Evolutionary conservation across 2,888 invertebrate genomes (phyloP).

Genomic region (Cantharis nigra): DNA sequence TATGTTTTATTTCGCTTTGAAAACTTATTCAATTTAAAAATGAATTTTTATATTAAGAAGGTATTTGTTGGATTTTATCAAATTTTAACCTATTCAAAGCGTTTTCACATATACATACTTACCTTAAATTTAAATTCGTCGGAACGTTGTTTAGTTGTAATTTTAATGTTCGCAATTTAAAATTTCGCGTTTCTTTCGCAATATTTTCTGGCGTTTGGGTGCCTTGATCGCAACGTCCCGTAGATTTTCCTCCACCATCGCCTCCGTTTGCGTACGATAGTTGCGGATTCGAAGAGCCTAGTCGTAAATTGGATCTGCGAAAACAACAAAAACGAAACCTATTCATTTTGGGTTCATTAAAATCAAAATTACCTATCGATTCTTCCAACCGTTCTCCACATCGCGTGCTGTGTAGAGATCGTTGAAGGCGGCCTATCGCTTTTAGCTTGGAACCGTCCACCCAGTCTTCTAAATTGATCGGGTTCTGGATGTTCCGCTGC

Average conservation of each 20-base stretch:
- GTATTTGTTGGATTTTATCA: background rate
- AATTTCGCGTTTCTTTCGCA: slow-evolving; percentile 68
- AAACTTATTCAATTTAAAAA: background rate
- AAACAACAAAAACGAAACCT: background rate
- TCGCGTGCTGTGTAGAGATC: slow-evolving; percentile 42
- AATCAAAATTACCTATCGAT: slow-evolving; percentile 45
- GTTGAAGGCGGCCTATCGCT: slow-evolving; percentile 45
- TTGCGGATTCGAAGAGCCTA: slow-evolving; percentile 63
- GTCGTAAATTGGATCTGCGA: slow-evolving; percentile 55
- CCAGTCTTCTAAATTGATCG: slow-evolving; percentile 60
- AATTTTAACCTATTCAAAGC: background rate
- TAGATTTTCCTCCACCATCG: slow-evolving; percentile 32
- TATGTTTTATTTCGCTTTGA: background rate
- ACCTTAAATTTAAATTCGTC: slow-evolving; percentile 65
- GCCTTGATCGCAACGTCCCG: slow-evolving; percentile 65
- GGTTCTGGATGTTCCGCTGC: slow-evolving; percentile 69
- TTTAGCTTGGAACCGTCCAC: slow-evolving; percentile 52
- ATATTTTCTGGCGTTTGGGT: slow-evolving; percentile 77
- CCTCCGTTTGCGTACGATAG: slow-evolving; percentile 63
- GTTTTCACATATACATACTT: slow-evolving; percentile 24
- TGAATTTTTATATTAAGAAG: background rate
- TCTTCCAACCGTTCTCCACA: slow-evolving; percentile 55
- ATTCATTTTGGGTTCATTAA: background rate
- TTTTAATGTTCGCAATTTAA: slow-evolving; percentile 63
- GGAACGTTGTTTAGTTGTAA: slow-evolving; percentile 67